phyloP scores from a whole-genome alignment of 1,140 invertebrate species.

The Lepidurus apus region DNA sequence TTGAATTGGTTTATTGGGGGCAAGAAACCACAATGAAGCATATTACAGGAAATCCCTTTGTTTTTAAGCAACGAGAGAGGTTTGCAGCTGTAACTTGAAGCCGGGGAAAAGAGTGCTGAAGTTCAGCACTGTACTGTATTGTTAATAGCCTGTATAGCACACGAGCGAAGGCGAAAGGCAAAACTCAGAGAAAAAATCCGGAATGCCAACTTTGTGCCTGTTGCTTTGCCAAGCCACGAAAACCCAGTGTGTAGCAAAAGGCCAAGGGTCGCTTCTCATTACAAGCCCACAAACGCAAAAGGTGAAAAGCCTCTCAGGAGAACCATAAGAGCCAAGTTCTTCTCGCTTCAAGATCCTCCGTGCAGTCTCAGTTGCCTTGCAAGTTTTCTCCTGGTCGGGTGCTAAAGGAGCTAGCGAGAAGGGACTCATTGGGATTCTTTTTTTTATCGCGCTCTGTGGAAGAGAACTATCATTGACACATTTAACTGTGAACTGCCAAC shows the following conservation, averaged over 20 bases:
- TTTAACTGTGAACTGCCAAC: neutral
- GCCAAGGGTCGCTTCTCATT: slow-evolving; percentile 17
- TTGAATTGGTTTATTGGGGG: neutral
- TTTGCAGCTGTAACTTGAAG: slow-evolving; percentile 2
- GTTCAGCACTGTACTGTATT: neutral
- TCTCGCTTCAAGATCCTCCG: neutral
- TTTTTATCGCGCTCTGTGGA: neutral
- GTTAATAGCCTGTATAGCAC: neutral
- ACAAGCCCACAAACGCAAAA: slow-evolving; percentile 6
- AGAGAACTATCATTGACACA: neutral
- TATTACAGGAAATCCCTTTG: slow-evolving; percentile 3
- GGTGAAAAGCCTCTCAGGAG: slow-evolving; percentile 9
- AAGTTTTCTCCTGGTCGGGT: neutral
- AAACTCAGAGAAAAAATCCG: neutral
- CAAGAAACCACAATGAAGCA: neutral
- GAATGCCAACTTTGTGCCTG: neutral
- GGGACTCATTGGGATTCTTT: neutral
- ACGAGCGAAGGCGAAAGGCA: neutral
- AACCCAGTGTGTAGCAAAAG: slow-evolving; percentile 2
- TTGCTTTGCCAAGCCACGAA: neutral
- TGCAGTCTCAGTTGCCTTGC: neutral
- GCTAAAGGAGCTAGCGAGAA: neutral
- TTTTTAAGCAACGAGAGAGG: neutral
- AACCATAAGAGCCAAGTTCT: slow-evolving; percentile 6
- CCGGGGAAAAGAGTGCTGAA: neutral